These are phyloP conservation scores for Ctenochaetus hawaiiensis DNA, from an alignment of 2,797 vertebrate genomes.

Conservation along the genomic window DNA sequence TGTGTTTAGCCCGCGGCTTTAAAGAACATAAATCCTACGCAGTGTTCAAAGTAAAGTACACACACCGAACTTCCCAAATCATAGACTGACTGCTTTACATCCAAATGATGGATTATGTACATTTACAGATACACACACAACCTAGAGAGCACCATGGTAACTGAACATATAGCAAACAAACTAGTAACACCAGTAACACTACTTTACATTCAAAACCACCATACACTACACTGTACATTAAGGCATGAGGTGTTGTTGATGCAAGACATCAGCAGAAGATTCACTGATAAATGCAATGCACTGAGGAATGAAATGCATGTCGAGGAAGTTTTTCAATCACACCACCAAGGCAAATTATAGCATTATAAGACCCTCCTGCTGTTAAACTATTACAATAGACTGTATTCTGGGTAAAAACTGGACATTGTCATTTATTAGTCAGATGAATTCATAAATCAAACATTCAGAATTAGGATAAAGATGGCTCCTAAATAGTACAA, in stretches of 20 bases:
- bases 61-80: conserved; percentile 41
- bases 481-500: conserved; percentile 22
- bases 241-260: conserved; percentile 87
- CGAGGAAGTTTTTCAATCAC: conserved; percentile 44
- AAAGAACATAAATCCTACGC: conserved; percentile 43
- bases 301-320: conserved; percentile 70
- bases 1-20: conserved; percentile 28
- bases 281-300: conserved; percentile 70
- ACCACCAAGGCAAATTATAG: conserved; percentile 53
- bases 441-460: conserved; percentile 19
- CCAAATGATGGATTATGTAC: conserved; percentile 68
- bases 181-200: conserved; percentile 68
- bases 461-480: conserved; percentile 40
- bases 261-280: conserved; percentile 75
- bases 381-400: conserved; percentile 22
- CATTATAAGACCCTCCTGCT: conserved; percentile 39
- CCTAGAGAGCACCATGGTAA: conserved; percentile 78
- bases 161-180: conserved; percentile 72
- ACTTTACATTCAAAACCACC: conserved; percentile 76
- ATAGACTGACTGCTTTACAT: conserved; percentile 61
- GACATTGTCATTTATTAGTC: conserved; percentile 12
- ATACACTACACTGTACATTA: conserved; percentile 85
- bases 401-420: conserved; percentile 25
- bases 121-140: conserved; percentile 66
- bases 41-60: conserved; percentile 61